Conservation (phyloP, 2,113 vertebrate genomes). For the Herpetotheres cachinnans region DNA sequence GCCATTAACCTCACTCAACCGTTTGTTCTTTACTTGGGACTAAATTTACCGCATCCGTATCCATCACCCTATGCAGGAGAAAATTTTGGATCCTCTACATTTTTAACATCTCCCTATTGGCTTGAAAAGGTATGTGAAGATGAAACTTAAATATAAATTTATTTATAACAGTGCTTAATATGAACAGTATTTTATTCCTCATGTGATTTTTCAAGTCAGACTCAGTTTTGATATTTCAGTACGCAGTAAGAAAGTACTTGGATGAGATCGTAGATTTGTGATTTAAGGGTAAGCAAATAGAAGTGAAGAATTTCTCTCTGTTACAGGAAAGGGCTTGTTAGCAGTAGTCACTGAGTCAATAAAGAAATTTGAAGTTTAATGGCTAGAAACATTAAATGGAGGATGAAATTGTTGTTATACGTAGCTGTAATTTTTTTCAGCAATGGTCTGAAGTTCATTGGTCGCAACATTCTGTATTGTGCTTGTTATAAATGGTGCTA, state of each 20-base stretch:
- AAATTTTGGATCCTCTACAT: slow-evolving; percentile 90
- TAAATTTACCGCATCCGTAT: slow-evolving; percentile 95
- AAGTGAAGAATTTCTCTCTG: background rate
- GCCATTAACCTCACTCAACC: slow-evolving; percentile 75
- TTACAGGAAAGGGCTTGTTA: background rate
- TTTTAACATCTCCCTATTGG: slow-evolving; percentile 92
- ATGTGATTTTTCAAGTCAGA: background rate
- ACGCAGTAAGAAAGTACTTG: background rate
- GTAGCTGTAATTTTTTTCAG: background rate
- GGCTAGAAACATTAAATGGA: background rate
- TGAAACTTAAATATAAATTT: background rate
- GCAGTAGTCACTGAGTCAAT: background rate
- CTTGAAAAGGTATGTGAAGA: slow-evolving; percentile 81
- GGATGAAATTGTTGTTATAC: background rate
- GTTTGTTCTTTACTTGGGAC: slow-evolving; percentile 90
- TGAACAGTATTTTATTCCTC: background rate
- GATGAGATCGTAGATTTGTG: background rate
- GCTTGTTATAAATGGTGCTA: background rate
- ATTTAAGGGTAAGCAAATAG: background rate
- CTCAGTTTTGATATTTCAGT: background rate
- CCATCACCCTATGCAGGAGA: slow-evolving; percentile 85
- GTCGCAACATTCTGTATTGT: background rate
- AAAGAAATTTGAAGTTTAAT: background rate
- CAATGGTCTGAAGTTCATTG: background rate
- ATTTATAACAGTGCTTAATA: background rate